A percentile compares a stretch with the other conserved stretches of the same genome.
Conservation (phyloP, 2,888 invertebrate genomes). For the Rotaria magnacalcarata region DNA sequence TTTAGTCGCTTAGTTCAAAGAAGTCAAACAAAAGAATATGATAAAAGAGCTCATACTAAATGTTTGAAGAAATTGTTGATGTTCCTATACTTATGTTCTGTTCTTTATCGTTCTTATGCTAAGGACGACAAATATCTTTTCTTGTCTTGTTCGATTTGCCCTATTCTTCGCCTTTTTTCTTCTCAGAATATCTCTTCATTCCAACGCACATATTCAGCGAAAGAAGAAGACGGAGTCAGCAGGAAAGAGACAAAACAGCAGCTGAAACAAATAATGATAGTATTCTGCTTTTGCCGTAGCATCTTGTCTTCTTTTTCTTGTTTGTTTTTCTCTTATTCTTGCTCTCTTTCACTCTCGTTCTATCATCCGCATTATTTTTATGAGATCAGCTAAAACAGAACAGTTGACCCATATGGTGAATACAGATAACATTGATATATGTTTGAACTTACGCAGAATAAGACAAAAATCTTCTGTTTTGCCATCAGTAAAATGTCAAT, state of each 20-base stretch:
- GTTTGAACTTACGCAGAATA: neutral
- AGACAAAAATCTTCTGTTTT: neutral
- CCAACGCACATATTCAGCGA: neutral
- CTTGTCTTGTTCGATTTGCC: neutral
- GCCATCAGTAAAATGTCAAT: neutral
- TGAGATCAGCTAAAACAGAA: neutral
- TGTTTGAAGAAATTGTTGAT: neutral
- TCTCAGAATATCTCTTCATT: neutral
- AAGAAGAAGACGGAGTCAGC: neutral
- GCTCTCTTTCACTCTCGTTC: neutral
- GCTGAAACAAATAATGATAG: constrained; percentile 18
- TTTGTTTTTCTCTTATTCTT: neutral
- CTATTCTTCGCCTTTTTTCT: neutral
- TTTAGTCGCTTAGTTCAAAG: neutral
- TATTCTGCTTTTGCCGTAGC: neutral
- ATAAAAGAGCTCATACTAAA: neutral
- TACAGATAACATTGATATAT: neutral
- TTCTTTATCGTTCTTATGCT: neutral
- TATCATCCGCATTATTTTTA: constrained; percentile 1
- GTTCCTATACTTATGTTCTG: neutral
- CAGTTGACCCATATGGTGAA: constrained; percentile 6
- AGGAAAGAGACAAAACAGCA: constrained; percentile 23
- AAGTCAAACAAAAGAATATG: neutral
- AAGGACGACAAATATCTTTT: neutral
- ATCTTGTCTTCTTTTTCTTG: neutral